Base-by-base conservation (phyloP, 2,797 vertebrate genomes). In the Aplochiton taeniatus region DNA sequence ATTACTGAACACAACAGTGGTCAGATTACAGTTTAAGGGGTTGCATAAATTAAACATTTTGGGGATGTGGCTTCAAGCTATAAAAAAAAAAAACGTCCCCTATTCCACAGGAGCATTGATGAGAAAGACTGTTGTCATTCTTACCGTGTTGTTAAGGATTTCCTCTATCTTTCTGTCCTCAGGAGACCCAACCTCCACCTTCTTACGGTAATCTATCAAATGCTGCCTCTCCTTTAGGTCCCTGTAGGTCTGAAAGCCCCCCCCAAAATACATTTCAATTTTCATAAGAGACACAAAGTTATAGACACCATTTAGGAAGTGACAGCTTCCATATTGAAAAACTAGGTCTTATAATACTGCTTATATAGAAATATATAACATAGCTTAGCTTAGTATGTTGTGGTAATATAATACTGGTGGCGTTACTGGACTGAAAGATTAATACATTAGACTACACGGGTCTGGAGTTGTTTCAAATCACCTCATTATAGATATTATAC, bases 191-290 rank as follows among this genome's bases (percentile, higher is more conserved):
- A 86, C 84, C 31, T 95, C 94, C 70, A 99, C 90, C 78, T 98
- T 98, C 69, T 81, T 83, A 55, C 92, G 85, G 78, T 98, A 98
- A 0, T 81, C 91, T 51, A 91, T 81, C 85, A 99, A 77, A 86
- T 93, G 93, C 78, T 95, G 91, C 0, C 96, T 93, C 80, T 99
- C 96, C 86, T 96, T 98, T 77, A 96, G 83, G 85, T 99, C 96
- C 71, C 86, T 93, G 78, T 93, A 98, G 0, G 93, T 95, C 97
- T 99, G 82, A 82, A 62, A 43, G 56, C 55, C 55, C 57, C 43
- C 55, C 55, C 57, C 43, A 80, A 16, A 83, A 13, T 78, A 49
- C 48, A 31, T 31, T 31, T 31, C 2, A 2, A 31, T 31, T 31
- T 31, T 31, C 31, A 2, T 31, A 6, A 31, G 1, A 10, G 52